Base-by-base conservation (phyloP, 2,113 vertebrate species). In the Leiothrix lutea region DNA sequence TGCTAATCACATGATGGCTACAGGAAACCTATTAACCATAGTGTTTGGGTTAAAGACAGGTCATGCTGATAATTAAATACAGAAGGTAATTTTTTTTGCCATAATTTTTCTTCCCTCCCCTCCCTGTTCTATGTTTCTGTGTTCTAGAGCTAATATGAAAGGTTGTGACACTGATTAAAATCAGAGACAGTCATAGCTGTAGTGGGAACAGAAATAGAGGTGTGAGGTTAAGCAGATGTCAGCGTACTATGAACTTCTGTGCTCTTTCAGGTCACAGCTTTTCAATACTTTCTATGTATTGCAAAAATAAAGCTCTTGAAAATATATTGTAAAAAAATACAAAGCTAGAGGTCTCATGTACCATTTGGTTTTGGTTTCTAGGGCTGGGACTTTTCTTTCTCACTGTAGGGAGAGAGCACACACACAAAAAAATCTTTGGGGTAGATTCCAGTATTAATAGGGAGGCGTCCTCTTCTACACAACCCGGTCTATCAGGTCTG, bases 1-100 rank as follows among this genome's bases (percentile, higher is more conserved):
- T 92, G 91, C 84, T 96, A 66, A 80, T 96, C 96, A 94, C 89
- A 36, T 94, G 95, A 80, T 74, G 53, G 61, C 60, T 82, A 80
- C 91, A 94, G 97, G 94, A 97, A 97, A 95, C 72, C 44, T 85
- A 89, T 91, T 92, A 96, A 97, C 96, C 95, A 90, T 91, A 81
- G 51, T 51, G 70, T 86, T 87, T 77, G 65, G 95, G 96, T 97
- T 86, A 95, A 70, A 74, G 94, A 94, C 62, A 17, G 95, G 98
- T 98, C 97, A 90, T 6, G 40, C 45, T 97, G 96, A 94, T 95
- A 93, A 70, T 81, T 86, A 91, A 86, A 82, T 47, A 67, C 57
- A 81, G 78, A 92, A 94, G 78, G 57, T 86, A 9, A 65, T 12
- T 47, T 72, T 75, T 38, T 86, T 90, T 70, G 31, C 38, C 33